A percentile compares a stretch with the other conserved stretches of the same genome.
Evolutionary conservation across 2,888 invertebrate genomes (phyloP).

Genomic region (Drosophila kambysellisi): DNA sequence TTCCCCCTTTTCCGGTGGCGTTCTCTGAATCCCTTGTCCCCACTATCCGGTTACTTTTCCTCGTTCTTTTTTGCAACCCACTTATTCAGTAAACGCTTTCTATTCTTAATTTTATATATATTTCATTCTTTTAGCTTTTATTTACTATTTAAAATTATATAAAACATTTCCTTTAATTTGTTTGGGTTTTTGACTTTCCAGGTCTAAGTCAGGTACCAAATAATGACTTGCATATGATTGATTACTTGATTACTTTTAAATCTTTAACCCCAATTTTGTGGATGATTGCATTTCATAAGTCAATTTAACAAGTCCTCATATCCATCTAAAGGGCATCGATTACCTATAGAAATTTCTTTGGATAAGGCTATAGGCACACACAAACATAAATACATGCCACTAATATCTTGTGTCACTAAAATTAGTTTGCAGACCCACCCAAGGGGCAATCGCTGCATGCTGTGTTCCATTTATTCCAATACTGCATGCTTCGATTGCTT

Average conservation of each 20-base stretch:
- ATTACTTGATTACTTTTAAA: neutral
- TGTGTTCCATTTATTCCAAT: constrained; percentile 60
- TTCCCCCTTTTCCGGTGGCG: constrained; percentile 8
- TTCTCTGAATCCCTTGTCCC: constrained; percentile 5
- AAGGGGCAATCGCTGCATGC: constrained; percentile 41
- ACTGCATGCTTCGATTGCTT: constrained; percentile 50
- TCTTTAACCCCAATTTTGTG: neutral
- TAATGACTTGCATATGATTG: neutral
- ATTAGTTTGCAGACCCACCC: constrained; percentile 59
- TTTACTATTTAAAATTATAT: neutral
- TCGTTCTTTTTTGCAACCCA: constrained; percentile 7
- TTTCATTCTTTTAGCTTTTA: neutral
- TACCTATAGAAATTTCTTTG: constrained; percentile 20
- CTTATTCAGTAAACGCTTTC: neutral
- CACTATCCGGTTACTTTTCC: constrained; percentile 14
- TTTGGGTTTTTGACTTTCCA: neutral
- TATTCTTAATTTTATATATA: neutral
- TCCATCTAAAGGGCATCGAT: constrained; percentile 16
- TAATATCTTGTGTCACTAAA: constrained; percentile 63
- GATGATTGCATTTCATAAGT: neutral
- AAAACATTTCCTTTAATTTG: neutral
- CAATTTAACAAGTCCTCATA: neutral
- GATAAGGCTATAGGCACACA: neutral
- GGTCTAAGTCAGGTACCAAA: neutral
- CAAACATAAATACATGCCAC: constrained; percentile 9